phyloP scores from a whole-genome alignment of 2,888 invertebrate species.

The Lasius fuliginosus region DNA sequence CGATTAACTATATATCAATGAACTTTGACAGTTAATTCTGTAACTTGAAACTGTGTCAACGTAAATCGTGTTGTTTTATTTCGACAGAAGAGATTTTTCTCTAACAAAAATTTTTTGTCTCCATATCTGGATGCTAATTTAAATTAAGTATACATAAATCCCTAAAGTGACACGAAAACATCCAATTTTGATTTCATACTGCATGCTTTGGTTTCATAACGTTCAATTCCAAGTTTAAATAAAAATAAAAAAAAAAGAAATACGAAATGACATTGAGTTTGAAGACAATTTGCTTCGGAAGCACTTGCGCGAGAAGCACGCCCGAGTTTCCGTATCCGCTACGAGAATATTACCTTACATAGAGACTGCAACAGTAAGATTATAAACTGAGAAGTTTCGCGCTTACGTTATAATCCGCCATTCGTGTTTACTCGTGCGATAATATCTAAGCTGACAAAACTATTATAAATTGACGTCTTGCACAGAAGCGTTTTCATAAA shows the following conservation, averaged over 20 bases:
- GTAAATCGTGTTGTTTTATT: not conserved
- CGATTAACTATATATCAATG: not conserved
- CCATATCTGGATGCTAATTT: too few relatives aligned
- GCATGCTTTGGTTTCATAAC: not conserved
- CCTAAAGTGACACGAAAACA: not conserved
- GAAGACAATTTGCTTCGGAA: conserved; percentile 41
- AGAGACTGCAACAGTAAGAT: conserved; percentile 66
- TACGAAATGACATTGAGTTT: conserved; percentile 26
- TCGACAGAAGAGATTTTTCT: not conserved
- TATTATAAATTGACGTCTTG: conserved; percentile 26
- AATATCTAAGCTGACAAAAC: conserved; percentile 44
- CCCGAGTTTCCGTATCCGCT: conserved; percentile 58
- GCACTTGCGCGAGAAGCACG: conserved; percentile 32
- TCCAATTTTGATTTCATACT: not conserved
- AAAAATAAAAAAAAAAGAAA: conserved; percentile 13
- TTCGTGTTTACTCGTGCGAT: conserved; percentile 53
- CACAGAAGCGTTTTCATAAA: conserved; percentile 20
- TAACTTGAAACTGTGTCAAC: not conserved
- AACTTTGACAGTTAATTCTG: not conserved
- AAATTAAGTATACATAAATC: not conserved
- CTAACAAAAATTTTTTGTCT: not conserved
- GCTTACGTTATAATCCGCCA: conserved; percentile 62
- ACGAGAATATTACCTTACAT: conserved; percentile 52
- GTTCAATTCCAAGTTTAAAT: not conserved
- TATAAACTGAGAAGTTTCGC: conserved; percentile 70